Base-by-base conservation (phyloP, 2,797 vertebrate genomes). In the Micropoecilia bifurca region DNA sequence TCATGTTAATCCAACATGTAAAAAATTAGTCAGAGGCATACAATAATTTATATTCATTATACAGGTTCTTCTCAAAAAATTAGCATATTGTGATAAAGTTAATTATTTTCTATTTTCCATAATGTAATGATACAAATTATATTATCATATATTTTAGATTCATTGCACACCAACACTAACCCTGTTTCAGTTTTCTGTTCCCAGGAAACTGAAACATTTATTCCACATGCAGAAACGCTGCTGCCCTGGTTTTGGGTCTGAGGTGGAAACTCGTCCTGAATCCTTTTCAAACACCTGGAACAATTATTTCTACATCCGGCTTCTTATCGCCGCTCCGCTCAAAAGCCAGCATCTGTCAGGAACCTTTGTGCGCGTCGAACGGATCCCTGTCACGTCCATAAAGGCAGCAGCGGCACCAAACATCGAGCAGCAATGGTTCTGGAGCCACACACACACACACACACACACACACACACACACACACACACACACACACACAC, bases 331-430 rank as follows among this genome's bases (percentile, higher is more conserved):
- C 20, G 10, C 33, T 12, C 20, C 0, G 30, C n/a, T 74, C 2
- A 53, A 55, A 55, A 55, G 48, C 33, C 10, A 55, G 33, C 48
- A 55, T 74, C 72, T 74, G 72, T 41, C 12, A 39, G 33, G 72
- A 53, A 47, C 33, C 30, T 73, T 41, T 25, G 30, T 74, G 20
- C 33, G 41, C 1, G 28, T 41, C 20, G 10, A 50, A 39, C 39
- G 22, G 72, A 13, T 74, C 48, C 10, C 48, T 36, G 22, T 22
- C 28, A 72, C 28, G 9, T 48, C 16, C 18, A 14, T 10, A 48
- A 36, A 33, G 46, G 30, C 16, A 50, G 45, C 71, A 36, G 8
- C 48, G 45, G 22, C 4, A 16, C 45, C n/a, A 18, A 53, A 39
- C 30, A 16, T 39, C 30, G 6, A 22, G 13, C 10, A 45, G n/a